Base-by-base conservation (phyloP, 2,797 vertebrate species). In the Rhinatrema bivittatum region DNA sequence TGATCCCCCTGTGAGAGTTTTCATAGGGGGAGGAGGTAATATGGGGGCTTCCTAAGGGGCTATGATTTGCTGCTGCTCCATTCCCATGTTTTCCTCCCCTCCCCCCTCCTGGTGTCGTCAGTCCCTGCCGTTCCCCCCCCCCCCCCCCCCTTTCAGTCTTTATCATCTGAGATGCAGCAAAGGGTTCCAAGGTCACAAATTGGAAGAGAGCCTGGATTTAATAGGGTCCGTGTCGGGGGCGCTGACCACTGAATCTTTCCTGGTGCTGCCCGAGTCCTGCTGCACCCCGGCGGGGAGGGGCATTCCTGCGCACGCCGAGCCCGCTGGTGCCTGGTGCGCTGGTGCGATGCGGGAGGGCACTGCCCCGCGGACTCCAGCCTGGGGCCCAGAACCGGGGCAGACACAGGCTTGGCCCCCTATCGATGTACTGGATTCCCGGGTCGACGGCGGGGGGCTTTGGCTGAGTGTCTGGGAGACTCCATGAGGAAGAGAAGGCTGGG, bases 171-270 rank as follows among this genome's bases (percentile, higher is more conserved):
- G 5, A 5, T 14, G 25, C 5, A 4, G 17, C 13, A 25, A 54
- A 27, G 14, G 2, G 4, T 20, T 27, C 41, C 63, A 71, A 57
- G 76, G 89, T 97, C 92, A 97, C 91, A 98, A 93, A 74, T 97
- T 97, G 76, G 94, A 97, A 19, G 94, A 91, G 36, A 97, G 86
- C 80, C 90, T 87, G 43, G 93, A 89, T 83, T 89, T 87, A 42
- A 87, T 66, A 6, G 81, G 82, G 71, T 94, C 93, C 53, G 82
- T 89, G 35, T 92, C 91, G 10, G 90, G 86, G 39, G 87, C 74
- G 69, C 86, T 87, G 24, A 50, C 72, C 24, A 81, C 68, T 82
- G 60, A 82, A 67, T 5, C 28, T 55, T 36, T 71, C 69, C 1
- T 76, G 75, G 79, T 91, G 84, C 56, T 71, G 78, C 11, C 53